Conservation (phyloP, 2,797 vertebrate species). For the Sphenopsis melanotis region DNA sequence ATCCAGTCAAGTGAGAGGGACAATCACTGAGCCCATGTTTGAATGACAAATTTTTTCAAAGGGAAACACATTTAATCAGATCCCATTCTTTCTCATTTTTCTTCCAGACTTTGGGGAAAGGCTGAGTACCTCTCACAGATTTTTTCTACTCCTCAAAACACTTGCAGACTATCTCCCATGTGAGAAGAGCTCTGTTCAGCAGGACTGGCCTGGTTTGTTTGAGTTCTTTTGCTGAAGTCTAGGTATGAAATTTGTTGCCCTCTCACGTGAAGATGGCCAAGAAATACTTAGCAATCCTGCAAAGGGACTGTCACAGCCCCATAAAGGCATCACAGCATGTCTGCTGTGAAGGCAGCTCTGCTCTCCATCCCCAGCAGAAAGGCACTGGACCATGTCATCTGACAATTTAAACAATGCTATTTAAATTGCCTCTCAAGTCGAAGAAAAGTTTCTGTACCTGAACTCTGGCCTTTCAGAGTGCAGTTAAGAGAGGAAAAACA, state of each 20-base stretch:
- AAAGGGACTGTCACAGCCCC: background rate
- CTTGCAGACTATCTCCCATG: background rate
- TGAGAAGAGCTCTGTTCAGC: background rate
- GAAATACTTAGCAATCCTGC: background rate
- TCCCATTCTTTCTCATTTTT: background rate
- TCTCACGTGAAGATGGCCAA: background rate
- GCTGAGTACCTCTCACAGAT: background rate
- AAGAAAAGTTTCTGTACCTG: constrained; percentile 5
- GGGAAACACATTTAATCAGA: background rate
- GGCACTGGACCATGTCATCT: background rate
- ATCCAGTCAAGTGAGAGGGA: background rate
- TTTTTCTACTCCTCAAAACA: background rate
- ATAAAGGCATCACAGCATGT: background rate
- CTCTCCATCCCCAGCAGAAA: background rate
- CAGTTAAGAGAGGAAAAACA: background rate
- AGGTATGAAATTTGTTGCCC: background rate
- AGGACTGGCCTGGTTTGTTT: background rate
- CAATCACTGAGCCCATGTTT: background rate
- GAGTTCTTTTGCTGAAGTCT: background rate
- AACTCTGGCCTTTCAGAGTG: background rate
- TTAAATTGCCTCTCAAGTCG: constrained; percentile 20
- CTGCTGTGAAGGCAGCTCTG: background rate
- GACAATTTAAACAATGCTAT: background rate
- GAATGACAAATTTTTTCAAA: background rate
- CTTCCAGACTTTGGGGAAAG: background rate